A percentile compares a stretch with the other conserved stretches of the same genome.
These are phyloP conservation scores for Agrochola lota DNA, from an alignment of 2,888 invertebrate species.

Conservation along the genomic window DNA sequence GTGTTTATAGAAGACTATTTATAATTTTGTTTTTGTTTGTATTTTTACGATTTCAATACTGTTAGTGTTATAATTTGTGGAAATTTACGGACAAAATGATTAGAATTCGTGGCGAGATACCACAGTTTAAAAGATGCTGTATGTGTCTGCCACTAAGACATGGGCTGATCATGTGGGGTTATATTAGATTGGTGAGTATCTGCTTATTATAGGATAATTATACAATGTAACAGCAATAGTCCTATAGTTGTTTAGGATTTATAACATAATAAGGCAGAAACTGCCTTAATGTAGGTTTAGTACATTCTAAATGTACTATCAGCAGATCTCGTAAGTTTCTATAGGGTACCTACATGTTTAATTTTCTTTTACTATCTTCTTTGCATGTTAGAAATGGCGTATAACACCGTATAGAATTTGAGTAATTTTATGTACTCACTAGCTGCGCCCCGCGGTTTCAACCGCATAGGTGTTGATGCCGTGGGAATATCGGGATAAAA, in stretches of 20 bases:
- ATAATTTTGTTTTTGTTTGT: not conserved
- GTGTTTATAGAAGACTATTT: not conserved
- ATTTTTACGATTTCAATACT: not conserved
- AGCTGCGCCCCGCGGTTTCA: no score
- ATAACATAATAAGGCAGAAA: no score
- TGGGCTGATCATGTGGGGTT: constrained; percentile 40
- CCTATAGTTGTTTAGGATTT: no score
- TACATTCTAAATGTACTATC: no score
- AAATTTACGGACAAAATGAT: constrained; percentile 7
- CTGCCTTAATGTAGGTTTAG: not conserved
- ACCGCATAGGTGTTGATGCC: no score
- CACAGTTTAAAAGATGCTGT: constrained; percentile 44
- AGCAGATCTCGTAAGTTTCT: not conserved
- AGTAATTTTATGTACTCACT: no score
- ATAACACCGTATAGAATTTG: no score
- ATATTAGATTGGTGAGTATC: constrained; percentile 43
- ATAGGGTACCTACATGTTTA: not conserved
- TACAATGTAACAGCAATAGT: not conserved
- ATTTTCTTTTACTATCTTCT: no score
- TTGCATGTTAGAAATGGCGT: no score
- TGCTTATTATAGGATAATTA: not conserved
- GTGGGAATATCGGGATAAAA: no score
- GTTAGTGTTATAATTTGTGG: not conserved
- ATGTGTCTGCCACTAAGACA: constrained; percentile 38
- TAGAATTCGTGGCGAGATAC: constrained; percentile 31